phyloP scores from a whole-genome alignment of 2,888 invertebrate genomes.

The Eupithecia vulgata region DNA sequence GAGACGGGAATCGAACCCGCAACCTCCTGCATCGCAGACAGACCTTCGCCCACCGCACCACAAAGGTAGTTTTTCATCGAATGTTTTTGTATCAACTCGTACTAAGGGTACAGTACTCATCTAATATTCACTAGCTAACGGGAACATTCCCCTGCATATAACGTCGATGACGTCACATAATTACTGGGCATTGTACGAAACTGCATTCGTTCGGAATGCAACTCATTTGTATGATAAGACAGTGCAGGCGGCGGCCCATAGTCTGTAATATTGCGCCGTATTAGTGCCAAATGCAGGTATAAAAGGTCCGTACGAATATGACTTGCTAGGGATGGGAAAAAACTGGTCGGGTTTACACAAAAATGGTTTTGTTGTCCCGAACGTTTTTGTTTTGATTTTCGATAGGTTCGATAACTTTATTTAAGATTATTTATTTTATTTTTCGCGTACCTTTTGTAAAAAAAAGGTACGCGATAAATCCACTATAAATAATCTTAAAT shows the following conservation, averaged over 20 bases:
- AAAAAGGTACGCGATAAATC: no score
- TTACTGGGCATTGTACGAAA: slow-evolving; percentile 48
- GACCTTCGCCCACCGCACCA: no score
- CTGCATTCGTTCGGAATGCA: slow-evolving; percentile 54
- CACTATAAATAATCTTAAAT: no score
- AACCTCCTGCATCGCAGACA: no score
- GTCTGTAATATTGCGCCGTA: slow-evolving; percentile 65
- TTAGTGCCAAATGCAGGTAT: slow-evolving; percentile 32
- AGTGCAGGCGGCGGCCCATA: slow-evolving; percentile 59
- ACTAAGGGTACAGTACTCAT: no score
- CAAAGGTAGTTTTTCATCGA: no score
- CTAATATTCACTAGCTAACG: slow-evolving; percentile 39
- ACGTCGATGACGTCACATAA: slow-evolving; percentile 54
- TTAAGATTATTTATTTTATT: no score
- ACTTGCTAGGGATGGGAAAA: slow-evolving; percentile 4
- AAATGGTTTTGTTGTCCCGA: not conserved
- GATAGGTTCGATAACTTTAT: no score
- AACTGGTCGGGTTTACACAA: not conserved
- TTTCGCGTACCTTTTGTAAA: no score
- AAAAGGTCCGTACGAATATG: slow-evolving; percentile 29
- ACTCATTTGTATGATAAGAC: slow-evolving; percentile 73
- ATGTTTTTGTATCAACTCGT: no score
- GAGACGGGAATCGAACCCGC: no score
- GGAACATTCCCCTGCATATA: slow-evolving; percentile 43
- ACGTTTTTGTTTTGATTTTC: not conserved